phyloP scores from a whole-genome alignment of 53 echinoderm and acorn worm genomes.

The Echinometra lucunter region DNA sequence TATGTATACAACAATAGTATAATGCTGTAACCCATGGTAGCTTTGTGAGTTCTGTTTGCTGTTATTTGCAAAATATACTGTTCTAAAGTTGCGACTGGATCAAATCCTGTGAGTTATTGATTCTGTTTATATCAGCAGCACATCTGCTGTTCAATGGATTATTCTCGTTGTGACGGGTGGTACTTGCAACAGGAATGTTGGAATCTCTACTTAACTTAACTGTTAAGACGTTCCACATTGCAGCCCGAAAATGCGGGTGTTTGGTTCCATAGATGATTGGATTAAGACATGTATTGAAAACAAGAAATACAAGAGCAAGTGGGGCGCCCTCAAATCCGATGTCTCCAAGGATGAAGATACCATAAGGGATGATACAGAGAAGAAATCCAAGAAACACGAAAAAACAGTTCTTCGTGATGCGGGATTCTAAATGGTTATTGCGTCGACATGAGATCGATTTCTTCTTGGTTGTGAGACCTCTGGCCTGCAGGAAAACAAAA shows the following conservation, averaged over 20 bases:
- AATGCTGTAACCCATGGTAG: too few species aligned
- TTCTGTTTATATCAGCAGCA: neutral
- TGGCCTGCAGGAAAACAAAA: neutral
- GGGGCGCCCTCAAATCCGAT: constrained; percentile 28
- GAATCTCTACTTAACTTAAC: constrained; percentile 18
- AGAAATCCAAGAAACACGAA: constrained; percentile 52
- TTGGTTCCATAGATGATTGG: constrained; percentile 60
- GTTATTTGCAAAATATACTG: too few species aligned
- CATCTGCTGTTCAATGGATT: neutral
- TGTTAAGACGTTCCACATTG: constrained; percentile 7
- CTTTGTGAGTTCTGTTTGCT: too few species aligned
- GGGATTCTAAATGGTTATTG: constrained; percentile 2
- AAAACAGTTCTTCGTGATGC: constrained; percentile 60
- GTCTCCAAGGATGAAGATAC: constrained; percentile 11
- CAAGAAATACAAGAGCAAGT: constrained; percentile 22
- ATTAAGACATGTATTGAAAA: constrained; percentile 29
- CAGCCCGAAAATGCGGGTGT: constrained; percentile 27
- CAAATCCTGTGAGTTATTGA: neutral
- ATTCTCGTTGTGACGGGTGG: neutral
- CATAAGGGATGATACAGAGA: constrained; percentile 49
- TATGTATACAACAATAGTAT: too few species aligned
- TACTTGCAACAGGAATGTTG: constrained; percentile 10
- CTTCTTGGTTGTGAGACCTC: neutral
- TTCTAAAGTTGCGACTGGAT: neutral
- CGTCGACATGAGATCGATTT: neutral